phyloP scores from a whole-genome alignment of 2,797 vertebrate species.

The Halcyon chelicuti region DNA sequence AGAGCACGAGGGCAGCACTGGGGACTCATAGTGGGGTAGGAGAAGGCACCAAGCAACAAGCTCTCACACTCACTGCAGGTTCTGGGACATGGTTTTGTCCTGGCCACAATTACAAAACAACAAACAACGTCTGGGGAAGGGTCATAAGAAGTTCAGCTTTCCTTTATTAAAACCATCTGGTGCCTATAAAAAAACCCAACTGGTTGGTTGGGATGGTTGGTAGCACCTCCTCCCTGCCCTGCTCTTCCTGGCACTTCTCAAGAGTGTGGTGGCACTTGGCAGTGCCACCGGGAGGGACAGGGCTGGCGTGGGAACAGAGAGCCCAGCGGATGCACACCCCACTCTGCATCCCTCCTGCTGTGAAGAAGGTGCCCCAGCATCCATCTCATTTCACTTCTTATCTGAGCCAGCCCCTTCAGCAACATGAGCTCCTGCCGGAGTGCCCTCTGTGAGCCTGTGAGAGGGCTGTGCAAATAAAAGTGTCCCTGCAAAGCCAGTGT shows the following conservation, averaged over 20 bases:
- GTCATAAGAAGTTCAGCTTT: slow-evolving; percentile 72
- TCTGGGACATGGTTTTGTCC: slow-evolving; percentile 55
- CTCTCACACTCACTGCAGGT: slow-evolving; percentile 33
- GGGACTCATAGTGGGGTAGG: background rate
- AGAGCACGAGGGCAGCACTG: fast-evolving
- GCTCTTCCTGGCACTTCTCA: background rate
- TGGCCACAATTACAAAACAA: slow-evolving; percentile 68
- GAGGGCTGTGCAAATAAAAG: background rate
- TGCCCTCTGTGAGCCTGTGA: background rate
- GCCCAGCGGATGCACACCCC: fast-evolving
- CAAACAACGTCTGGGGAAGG: slow-evolving; percentile 70
- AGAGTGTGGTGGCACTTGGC: background rate
- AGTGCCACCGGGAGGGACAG: background rate
- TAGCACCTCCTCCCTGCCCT: background rate
- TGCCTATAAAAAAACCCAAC: slow-evolving; percentile 55
- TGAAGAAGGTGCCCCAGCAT: background rate
- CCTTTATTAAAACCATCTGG: slow-evolving; percentile 72
- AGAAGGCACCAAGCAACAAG: background rate
- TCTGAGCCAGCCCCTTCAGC: background rate
- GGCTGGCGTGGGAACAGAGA: background rate
- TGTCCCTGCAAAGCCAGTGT: background rate
- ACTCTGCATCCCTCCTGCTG: background rate
- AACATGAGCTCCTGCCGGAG: background rate
- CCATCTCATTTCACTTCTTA: background rate
- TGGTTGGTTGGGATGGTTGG: slow-evolving; percentile 45